Conservation (phyloP, 2,797 vertebrate species). For the Pachyuromys duprasi region DNA sequence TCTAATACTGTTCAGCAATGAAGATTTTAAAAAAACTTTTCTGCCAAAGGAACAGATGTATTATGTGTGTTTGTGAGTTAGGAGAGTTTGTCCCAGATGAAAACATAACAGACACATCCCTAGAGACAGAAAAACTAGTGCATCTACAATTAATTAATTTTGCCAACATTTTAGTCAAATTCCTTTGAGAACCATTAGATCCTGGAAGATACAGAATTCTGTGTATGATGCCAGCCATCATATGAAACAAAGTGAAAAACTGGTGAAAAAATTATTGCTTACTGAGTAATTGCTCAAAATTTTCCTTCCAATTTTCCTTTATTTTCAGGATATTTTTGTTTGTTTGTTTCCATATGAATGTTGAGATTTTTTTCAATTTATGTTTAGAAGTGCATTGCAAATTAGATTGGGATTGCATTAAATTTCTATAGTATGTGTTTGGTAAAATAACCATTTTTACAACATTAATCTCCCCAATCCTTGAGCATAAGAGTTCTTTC, state of each 20-base stretch:
- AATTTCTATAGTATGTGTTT: not conserved
- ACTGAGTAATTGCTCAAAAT: not conserved
- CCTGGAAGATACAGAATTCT: not conserved
- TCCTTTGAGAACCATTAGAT: not conserved
- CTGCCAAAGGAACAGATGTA: not conserved
- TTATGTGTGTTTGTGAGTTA: not conserved
- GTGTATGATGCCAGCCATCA: not conserved
- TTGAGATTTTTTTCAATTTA: not conserved
- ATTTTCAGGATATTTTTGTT: not conserved
- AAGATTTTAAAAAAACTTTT: not conserved
- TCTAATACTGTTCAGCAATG: not conserved
- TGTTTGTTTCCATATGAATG: not conserved
- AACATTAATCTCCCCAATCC: not conserved
- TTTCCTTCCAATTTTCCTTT: not conserved
- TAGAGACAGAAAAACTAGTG: not conserved
- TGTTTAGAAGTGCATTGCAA: not conserved
- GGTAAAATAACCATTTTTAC: not conserved
- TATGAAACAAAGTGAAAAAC: not conserved
- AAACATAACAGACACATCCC: not conserved
- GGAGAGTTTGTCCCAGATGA: not conserved
- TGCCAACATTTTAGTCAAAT: constrained; percentile 19
- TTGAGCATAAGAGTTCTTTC: not conserved
- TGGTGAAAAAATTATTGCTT: not conserved
- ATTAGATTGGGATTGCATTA: not conserved
- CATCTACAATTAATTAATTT: not conserved